These are phyloP conservation scores for Apis mellifera DNA, from an alignment of 1,140 invertebrate genomes.

Conservation along the genomic window DNA sequence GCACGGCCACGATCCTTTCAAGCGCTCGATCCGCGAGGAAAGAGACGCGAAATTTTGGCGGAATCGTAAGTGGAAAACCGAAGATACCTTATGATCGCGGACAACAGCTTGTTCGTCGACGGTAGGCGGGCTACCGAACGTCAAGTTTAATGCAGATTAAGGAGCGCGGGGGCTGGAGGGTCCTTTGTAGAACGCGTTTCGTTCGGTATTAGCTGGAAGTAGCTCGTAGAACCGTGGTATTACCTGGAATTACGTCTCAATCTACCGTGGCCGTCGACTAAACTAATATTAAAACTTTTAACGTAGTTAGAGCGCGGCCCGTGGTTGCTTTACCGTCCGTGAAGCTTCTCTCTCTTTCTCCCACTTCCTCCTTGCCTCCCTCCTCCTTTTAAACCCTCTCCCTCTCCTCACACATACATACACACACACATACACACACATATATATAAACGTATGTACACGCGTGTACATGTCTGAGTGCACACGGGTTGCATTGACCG, in stretches of 20 bases:
- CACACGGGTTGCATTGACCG: conserved; percentile 76
- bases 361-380: conserved; percentile 30
- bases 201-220: conserved; percentile 80
- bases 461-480: conserved; percentile 23
- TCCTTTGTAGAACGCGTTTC: conserved; percentile 80
- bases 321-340: conserved; percentile 79
- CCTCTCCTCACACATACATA: not conserved
- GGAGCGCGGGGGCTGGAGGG: conserved; percentile 68
- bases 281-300: conserved; percentile 83
- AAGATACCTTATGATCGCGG: conserved; percentile 61
- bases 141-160: conserved; percentile 81
- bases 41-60: not conserved
- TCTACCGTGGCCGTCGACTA: conserved; percentile 82
- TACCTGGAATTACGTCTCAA: conserved; percentile 83
- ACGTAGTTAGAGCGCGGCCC: conserved; percentile 80
- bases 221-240: conserved; percentile 80
- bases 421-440: no score
- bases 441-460: not conserved
- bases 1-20: not conserved
- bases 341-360: conserved; percentile 70
- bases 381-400: not conserved
- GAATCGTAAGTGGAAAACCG: conserved; percentile 43
- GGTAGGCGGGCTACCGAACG: conserved; percentile 73
- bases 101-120: conserved; percentile 48
- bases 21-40: not conserved